Evolutionary conservation across 2,113 vertebrate genomes (phyloP).

Genomic region (Pagrus major): DNA sequence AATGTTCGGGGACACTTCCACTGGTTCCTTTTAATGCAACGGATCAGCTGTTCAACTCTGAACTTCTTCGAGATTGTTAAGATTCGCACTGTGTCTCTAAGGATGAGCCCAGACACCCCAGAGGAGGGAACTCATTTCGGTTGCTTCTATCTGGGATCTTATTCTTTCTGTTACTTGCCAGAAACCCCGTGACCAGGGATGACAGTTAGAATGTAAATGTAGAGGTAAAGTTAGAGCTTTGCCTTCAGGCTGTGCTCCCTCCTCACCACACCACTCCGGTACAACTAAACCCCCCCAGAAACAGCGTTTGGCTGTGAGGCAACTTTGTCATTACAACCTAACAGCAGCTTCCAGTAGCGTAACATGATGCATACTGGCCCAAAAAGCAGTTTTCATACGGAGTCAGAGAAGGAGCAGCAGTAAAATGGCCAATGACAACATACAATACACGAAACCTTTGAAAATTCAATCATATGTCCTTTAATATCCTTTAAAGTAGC

Average conservation of each 20-base stretch:
- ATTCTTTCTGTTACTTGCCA: background rate
- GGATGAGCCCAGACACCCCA: background rate
- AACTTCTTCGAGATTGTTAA: background rate
- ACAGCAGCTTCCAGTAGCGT: background rate
- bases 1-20: background rate
- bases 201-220: background rate
- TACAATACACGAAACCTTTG: background rate
- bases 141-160: background rate
- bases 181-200: background rate
- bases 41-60: background rate
- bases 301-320: background rate
- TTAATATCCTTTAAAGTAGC: slow-evolving; percentile 5
- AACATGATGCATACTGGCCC: background rate
- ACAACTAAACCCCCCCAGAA: background rate
- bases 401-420: no score
- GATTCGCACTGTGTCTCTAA: background rate
- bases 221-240: background rate
- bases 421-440: no score
- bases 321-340: background rate
- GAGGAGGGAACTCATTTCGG: background rate
- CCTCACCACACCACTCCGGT: background rate
- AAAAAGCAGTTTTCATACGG: background rate
- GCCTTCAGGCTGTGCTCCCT: background rate
- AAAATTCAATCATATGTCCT: slow-evolving; percentile 5
- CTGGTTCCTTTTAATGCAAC: background rate